phyloP scores from a whole-genome alignment of 2,113 vertebrate genomes.

The Scatophagus argus region DNA sequence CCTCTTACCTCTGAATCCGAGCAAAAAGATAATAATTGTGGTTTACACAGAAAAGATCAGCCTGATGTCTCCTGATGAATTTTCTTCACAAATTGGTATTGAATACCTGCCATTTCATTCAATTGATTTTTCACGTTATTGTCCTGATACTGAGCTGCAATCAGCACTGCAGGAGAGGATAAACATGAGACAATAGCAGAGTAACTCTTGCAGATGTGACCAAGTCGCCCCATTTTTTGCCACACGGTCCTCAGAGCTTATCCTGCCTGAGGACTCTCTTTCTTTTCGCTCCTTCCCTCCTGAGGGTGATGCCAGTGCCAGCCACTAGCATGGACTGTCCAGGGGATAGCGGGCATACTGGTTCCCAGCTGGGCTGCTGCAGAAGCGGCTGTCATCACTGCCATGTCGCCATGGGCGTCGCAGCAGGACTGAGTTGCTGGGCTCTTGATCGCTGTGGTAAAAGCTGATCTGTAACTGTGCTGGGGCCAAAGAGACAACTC shows the following conservation, averaged over 20 bases:
- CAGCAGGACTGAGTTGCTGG: slow-evolving; percentile 49
- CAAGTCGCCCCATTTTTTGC: slow-evolving; percentile 79
- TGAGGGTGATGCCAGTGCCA: slow-evolving; percentile 62
- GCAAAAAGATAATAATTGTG: no score
- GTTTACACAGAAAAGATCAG: slow-evolving; percentile 31
- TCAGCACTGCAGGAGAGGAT: slow-evolving; percentile 51
- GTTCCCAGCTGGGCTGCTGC: slow-evolving; percentile 72
- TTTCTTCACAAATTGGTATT: slow-evolving; percentile 20
- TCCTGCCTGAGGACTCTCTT: slow-evolving; percentile 62
- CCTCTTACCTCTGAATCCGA: slow-evolving; percentile 32
- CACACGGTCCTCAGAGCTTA: slow-evolving; percentile 50
- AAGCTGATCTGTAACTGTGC: slow-evolving; percentile 57
- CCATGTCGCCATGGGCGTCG: slow-evolving; percentile 58
- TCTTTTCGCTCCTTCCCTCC: slow-evolving; percentile 42
- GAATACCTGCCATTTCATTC: slow-evolving; percentile 26
- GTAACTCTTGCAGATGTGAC: slow-evolving; percentile 72
- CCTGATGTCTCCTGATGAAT: background rate
- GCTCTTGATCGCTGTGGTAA: slow-evolving; percentile 62
- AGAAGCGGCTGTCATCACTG: slow-evolving; percentile 56
- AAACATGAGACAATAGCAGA: slow-evolving; percentile 57
- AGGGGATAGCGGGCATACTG: slow-evolving; percentile 41
- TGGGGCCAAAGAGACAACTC: slow-evolving; percentile 50
- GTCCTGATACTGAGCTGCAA: slow-evolving; percentile 15
- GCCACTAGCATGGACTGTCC: slow-evolving; percentile 37
- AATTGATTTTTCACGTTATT: background rate